Percentiles rank a stretch among this genome's conserved stretches.
Conservation (phyloP, 2,797 vertebrate species). For the Limosa lapponica region DNA sequence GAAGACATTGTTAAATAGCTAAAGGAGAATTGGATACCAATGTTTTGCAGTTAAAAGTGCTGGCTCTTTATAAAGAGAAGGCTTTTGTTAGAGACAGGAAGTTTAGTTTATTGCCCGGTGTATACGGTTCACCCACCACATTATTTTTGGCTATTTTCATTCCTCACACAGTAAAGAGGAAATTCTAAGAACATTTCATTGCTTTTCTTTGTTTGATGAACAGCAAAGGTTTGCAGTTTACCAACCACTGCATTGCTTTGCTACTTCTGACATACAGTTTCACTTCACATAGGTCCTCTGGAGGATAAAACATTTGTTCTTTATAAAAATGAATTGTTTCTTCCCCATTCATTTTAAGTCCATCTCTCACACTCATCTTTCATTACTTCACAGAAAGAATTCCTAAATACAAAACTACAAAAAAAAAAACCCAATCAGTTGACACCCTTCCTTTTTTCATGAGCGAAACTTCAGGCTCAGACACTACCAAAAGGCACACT, state of each 20-base stretch:
- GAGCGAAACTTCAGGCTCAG: constrained; percentile 6
- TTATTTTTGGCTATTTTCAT: constrained; percentile 72
- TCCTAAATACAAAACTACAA: neutral
- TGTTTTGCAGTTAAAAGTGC: constrained; percentile 54
- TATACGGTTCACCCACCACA: constrained; percentile 55
- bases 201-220: constrained; percentile 62
- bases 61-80: constrained; percentile 68
- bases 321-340: neutral
- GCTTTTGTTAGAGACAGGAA: constrained; percentile 64
- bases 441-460: neutral
- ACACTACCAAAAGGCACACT: neutral
- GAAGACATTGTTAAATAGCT: constrained; percentile 39
- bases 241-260: constrained; percentile 8
- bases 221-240: constrained; percentile 46
- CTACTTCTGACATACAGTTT: constrained; percentile 28
- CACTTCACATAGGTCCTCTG: neutral
- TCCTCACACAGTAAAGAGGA: constrained; percentile 43
- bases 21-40: constrained; percentile 40
- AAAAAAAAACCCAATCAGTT: neutral
- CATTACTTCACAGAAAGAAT: neutral
- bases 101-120: constrained; percentile 62
- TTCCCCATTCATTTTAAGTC: neutral
- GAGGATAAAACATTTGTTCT: constrained; percentile 9
- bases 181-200: constrained; percentile 62
- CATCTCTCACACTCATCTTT: neutral